phyloP scores from a whole-genome alignment of 2,113 vertebrate genomes.

The Ailurus styani region DNA sequence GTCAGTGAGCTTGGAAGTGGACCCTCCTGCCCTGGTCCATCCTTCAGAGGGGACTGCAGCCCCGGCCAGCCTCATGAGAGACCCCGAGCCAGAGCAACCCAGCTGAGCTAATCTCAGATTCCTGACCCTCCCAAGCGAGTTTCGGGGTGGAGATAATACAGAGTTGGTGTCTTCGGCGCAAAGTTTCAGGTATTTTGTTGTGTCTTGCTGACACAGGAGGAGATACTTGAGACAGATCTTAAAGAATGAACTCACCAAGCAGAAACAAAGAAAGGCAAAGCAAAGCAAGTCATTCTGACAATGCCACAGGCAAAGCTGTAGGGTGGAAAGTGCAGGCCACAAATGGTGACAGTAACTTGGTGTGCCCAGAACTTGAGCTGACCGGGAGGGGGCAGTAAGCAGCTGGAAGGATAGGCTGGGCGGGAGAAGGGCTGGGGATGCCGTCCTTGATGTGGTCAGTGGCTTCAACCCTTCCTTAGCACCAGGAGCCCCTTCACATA shows the following conservation, averaged over 20 bases:
- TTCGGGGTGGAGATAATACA: neutral
- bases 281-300: neutral
- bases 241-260: neutral
- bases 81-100: neutral
- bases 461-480: neutral
- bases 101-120: neutral
- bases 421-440: neutral
- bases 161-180: neutral
- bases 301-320: neutral
- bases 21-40: neutral
- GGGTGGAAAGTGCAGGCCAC: rapidly evolving
- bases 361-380: neutral
- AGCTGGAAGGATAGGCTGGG: no score
- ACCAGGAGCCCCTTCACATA: neutral
- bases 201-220: neutral
- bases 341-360: rapidly evolving
- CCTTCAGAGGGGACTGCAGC: neutral
- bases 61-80: neutral
- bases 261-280: neutral
- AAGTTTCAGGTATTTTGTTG: neutral
- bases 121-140: neutral
- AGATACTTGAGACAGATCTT: neutral
- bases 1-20: neutral
- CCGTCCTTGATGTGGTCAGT: neutral
- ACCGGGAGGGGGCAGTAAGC: neutral